Evolutionary conservation across 92 coral and sea anemone genomes (phyloP), one percentile per base, ranked within the genome.

Genomic region (Actinernus sp.): DNA sequence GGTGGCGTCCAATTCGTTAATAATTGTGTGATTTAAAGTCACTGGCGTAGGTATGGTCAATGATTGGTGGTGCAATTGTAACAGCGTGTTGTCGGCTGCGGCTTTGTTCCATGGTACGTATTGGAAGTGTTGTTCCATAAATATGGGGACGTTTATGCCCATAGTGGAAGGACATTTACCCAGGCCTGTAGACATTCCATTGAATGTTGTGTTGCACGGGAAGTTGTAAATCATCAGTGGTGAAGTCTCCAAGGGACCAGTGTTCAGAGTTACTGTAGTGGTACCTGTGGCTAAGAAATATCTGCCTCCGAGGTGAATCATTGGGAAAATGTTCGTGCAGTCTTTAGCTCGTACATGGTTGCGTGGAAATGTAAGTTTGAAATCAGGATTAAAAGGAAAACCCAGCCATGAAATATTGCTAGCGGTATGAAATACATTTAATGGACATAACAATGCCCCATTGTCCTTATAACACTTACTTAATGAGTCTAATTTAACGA

Each of bases 181-280:
- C 38, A 65, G 16, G 3, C 50, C 57, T 1, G 73, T 26, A 12
- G 20, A 23, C 62, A 65, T 65, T 31, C 63, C 74, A 31, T 3
- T 10, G 45, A 66, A 51, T 12, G 49, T 31, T 21, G 51, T 25
- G 13, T 51, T 34, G 28, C 62, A 66, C 0, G 63, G 62, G 22
- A 66, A 66, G 10, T 49, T 21, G 22, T 51, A 66, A 14, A 25
- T 30, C 2, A 46, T 47, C 13, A 66, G 11, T 12, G 74, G 61
- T 1, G 74, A 4, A 18, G 40, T 2, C 11, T 1, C 5, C 3
- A 56, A 1, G 14, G 3, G 44, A n/a, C 63, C 63, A 43, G 16
- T 31, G 40, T 45, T 63, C 4, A 28, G 2, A n/a, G 2, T 25
- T 5, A 63, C 6, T 19, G 71, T 3, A 0, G 56, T 39, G n/a